Percentiles rank a stretch among this genome's conserved stretches.
Evolutionary conservation across 2,888 invertebrate genomes (phyloP).

Genomic region (Pandemis corylana): DNA sequence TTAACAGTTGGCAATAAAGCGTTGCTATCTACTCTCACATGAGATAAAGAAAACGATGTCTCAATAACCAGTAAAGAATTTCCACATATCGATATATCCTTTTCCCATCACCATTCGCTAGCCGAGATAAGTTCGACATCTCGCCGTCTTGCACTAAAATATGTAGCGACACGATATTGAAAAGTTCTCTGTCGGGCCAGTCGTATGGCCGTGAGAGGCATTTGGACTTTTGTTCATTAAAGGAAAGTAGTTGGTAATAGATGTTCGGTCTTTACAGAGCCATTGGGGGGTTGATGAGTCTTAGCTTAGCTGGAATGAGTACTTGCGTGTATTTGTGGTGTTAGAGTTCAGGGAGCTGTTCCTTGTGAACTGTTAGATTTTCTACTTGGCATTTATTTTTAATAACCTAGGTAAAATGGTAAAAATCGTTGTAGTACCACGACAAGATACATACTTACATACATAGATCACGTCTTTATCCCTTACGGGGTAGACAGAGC

Average conservation of each 20-base stretch:
- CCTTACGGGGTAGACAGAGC: too few species aligned
- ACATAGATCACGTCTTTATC: too few species aligned
- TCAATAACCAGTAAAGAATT: background rate
- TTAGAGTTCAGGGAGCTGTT: background rate
- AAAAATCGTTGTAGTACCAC: too few species aligned
- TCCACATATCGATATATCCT: constrained; percentile 45
- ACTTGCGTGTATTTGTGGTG: constrained; percentile 46
- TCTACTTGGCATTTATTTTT: too few species aligned
- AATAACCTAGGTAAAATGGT: too few species aligned
- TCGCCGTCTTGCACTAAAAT: constrained; percentile 78
- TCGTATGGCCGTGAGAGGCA: constrained; percentile 44
- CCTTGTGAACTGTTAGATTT: background rate
- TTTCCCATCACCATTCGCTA: constrained; percentile 51
- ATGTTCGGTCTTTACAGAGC: constrained; percentile 27
- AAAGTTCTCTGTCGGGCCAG: constrained; percentile 70
- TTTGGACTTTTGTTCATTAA: constrained; percentile 44
- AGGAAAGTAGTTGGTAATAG: constrained; percentile 42
- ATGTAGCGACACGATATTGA: constrained; percentile 81
- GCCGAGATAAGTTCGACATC: constrained; percentile 75
- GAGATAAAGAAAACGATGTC: too few species aligned
- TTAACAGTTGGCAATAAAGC: too few species aligned
- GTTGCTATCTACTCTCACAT: too few species aligned
- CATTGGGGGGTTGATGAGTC: constrained; percentile 19
- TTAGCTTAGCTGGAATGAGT: constrained; percentile 45
- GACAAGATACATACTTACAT: too few species aligned